Percentiles rank a stretch among this genome's conserved stretches.
phyloP scores from a whole-genome alignment of 2,888 invertebrate genomes.

The Boloria euphrosyne region DNA sequence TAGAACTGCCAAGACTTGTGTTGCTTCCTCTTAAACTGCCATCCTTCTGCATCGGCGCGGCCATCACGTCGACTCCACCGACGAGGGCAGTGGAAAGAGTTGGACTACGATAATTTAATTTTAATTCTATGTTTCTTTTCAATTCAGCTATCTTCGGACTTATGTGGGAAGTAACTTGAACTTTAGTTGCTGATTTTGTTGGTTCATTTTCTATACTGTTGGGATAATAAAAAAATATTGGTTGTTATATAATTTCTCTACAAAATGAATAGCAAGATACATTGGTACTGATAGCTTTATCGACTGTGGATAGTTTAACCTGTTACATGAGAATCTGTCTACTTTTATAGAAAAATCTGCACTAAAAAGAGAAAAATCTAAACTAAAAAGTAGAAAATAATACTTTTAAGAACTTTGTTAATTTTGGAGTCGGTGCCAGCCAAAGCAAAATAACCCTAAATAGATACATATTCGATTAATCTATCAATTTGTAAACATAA shows the following conservation, averaged over 20 bases:
- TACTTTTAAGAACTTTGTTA: no score
- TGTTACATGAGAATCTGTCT: no score
- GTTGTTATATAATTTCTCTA: no score
- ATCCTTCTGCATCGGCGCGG: slow-evolving; percentile 51
- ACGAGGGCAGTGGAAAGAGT: slow-evolving; percentile 58
- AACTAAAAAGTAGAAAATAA: no score
- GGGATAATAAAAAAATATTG: slow-evolving; percentile 36
- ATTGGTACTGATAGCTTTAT: no score
- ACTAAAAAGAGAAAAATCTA: no score
- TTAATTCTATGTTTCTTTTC: slow-evolving; percentile 80
- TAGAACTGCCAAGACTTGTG: slow-evolving; percentile 76
- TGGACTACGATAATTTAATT: slow-evolving; percentile 71
- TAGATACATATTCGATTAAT: no score
- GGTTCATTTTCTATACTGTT: slow-evolving; percentile 76
- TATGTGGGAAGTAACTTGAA: slow-evolving; percentile 72
- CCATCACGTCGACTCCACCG: slow-evolving; percentile 67
- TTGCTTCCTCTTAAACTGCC: slow-evolving; percentile 71
- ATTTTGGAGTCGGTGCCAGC: no score
- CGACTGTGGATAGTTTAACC: no score
- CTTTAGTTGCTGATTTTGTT: slow-evolving; percentile 58
- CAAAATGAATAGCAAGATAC: no score
- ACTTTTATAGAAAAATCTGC: background rate
- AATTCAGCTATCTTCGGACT: slow-evolving; percentile 81
- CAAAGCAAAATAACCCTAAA: no score
- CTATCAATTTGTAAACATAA: no score